Percentiles rank a stretch among this genome's conserved stretches.
Evolutionary conservation across 2,888 invertebrate genomes (phyloP).

Genomic region (Panzeria rudis): DNA sequence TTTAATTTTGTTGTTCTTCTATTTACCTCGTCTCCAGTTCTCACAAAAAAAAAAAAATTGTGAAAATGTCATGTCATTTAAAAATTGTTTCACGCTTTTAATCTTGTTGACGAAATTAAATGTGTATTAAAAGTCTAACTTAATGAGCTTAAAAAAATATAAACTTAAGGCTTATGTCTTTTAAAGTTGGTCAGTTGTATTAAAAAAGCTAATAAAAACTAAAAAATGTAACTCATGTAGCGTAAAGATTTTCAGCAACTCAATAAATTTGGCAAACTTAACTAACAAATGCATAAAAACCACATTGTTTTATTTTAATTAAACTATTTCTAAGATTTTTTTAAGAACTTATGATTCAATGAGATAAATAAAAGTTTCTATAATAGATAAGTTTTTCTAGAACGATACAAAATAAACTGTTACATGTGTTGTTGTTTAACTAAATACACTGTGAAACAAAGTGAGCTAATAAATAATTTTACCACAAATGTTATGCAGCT

Average conservation of each 20-base stretch:
- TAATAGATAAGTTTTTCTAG: background rate
- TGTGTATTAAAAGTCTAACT: background rate
- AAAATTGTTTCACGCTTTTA: conserved; percentile 19
- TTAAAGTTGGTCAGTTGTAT: conserved; percentile 32
- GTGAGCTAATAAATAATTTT: background rate
- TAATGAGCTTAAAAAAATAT: conserved; percentile 11
- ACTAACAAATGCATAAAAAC: conserved; percentile 22
- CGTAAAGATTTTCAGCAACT: background rate
- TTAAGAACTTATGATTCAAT: background rate
- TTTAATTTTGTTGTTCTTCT: background rate
- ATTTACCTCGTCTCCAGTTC: background rate
- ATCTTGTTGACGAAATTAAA: conserved; percentile 29
- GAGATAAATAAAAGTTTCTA: conserved; percentile 9
- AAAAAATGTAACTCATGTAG: conserved; percentile 5
- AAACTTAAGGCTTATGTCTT: background rate
- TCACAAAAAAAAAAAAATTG: conserved; percentile 3
- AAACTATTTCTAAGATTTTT: conserved; percentile 1
- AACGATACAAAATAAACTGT: background rate
- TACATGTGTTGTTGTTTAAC: background rate
- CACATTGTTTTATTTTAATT: conserved; percentile 18
- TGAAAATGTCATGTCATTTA: conserved; percentile 12
- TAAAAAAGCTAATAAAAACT: conserved; percentile 12
- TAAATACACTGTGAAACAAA: background rate
- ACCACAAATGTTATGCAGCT: too few relatives aligned
- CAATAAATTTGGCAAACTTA: conserved; percentile 31